Evolutionary conservation across 2,888 invertebrate genomes (phyloP).

Genomic region (Xylota segnis): DNA sequence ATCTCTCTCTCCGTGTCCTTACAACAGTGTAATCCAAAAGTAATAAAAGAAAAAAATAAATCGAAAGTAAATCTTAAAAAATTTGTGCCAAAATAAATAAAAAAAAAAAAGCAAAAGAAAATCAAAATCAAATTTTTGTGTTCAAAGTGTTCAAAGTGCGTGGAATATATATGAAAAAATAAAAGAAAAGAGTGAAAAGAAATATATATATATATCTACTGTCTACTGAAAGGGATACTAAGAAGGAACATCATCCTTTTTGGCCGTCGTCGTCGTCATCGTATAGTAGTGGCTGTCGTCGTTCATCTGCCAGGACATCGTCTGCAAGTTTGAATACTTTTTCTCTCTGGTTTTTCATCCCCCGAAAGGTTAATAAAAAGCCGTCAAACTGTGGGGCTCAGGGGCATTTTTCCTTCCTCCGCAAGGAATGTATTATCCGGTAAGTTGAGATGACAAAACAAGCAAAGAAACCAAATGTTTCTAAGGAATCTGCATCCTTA

Average conservation of each 20-base stretch:
- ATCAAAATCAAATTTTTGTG: slow-evolving; percentile 77
- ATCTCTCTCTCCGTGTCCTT: slow-evolving; percentile 11
- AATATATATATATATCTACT: too few species aligned
- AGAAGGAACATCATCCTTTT: slow-evolving; percentile 49
- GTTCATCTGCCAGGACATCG: slow-evolving; percentile 58
- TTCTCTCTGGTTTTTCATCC: slow-evolving; percentile 58
- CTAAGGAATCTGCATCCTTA: slow-evolving; percentile 38
- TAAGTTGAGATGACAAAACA: slow-evolving; percentile 86
- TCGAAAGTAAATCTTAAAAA: slow-evolving; percentile 62
- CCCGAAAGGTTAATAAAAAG: slow-evolving; percentile 84
- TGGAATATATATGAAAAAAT: slow-evolving; percentile 35
- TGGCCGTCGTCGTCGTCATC: slow-evolving; percentile 39
- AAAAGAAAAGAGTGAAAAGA: slow-evolving; percentile 59
- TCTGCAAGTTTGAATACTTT: slow-evolving; percentile 56
- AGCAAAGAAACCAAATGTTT: neutral
- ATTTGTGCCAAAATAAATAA: slow-evolving; percentile 71
- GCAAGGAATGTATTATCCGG: slow-evolving; percentile 98
- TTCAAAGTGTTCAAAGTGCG: slow-evolving; percentile 71
- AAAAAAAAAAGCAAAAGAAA: slow-evolving; percentile 24
- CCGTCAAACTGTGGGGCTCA: slow-evolving; percentile 98
- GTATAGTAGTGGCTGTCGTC: too few species aligned
- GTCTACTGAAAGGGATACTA: slow-evolving; percentile 53
- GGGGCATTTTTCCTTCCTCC: slow-evolving; percentile 98
- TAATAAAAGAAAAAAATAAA: slow-evolving; percentile 60
- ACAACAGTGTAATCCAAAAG: slow-evolving; percentile 68